A percentile compares a stretch with the other conserved stretches of the same genome.
Conservation (phyloP, 2,888 invertebrate genomes). For the Yponomeuta evonymella region DNA sequence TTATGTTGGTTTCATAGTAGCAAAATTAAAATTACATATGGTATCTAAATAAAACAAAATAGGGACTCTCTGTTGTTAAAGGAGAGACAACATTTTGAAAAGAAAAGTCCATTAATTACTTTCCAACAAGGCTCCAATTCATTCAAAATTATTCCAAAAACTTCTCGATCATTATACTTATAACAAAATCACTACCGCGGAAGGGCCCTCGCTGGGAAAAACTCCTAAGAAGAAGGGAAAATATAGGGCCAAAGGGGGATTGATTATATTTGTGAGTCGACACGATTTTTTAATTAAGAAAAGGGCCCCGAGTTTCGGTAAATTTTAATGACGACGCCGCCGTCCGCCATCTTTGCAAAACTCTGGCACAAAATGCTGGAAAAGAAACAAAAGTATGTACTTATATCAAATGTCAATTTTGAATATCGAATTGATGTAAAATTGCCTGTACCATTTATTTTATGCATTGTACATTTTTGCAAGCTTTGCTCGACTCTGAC, state of each 20-base stretch:
- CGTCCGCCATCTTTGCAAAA: slow-evolving; percentile 22
- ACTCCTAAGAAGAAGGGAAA: slow-evolving; percentile 35
- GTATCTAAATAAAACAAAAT: no score
- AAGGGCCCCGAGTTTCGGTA: slow-evolving; percentile 29
- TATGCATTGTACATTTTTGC: no score
- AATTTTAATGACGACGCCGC: slow-evolving; percentile 37
- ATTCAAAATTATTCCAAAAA: slow-evolving; percentile 5
- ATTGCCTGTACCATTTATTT: no score
- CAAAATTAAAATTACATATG: no score
- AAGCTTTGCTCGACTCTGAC: no score
- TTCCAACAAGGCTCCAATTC: slow-evolving; percentile 32
- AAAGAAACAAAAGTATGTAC: not conserved
- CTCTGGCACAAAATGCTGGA: not conserved
- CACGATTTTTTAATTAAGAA: slow-evolving; percentile 71
- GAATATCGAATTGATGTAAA: no score
- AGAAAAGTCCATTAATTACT: slow-evolving; percentile 48
- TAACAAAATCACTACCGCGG: slow-evolving; percentile 56
- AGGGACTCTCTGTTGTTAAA: no score
- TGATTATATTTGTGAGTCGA: slow-evolving; percentile 71
- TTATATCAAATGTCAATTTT: not conserved
- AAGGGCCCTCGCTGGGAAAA: slow-evolving; percentile 24
- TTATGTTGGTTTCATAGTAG: no score
- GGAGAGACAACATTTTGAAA: slow-evolving; percentile 18
- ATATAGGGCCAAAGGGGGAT: slow-evolving; percentile 41
- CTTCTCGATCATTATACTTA: slow-evolving; percentile 12